phyloP scores from a whole-genome alignment of 2,797 vertebrate species.

The Sparidentex hasta region DNA sequence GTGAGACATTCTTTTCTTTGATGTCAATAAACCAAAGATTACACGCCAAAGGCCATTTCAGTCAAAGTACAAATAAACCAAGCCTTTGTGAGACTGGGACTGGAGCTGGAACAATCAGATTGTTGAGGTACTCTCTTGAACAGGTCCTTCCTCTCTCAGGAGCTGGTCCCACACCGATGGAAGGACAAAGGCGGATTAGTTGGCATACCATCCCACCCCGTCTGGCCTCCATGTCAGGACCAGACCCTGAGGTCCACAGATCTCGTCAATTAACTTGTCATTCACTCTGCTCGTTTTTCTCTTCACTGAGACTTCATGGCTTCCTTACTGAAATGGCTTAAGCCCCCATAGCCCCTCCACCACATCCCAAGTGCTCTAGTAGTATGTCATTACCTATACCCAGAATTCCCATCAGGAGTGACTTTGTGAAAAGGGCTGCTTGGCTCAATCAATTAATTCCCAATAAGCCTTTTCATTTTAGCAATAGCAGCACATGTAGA shows the following conservation, averaged over 20 bases:
- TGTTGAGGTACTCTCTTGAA: constrained; percentile 69
- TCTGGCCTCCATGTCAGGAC: constrained; percentile 82
- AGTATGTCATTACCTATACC: constrained; percentile 66
- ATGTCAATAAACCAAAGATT: constrained; percentile 45
- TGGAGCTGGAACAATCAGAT: constrained; percentile 74
- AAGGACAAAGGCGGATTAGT: constrained; percentile 84
- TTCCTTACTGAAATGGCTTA: constrained; percentile 78
- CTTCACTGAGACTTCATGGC: constrained; percentile 76
- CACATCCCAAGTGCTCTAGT: constrained; percentile 42
- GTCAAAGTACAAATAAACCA: constrained; percentile 55
- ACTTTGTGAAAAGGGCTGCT: constrained; percentile 32
- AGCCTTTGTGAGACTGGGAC: constrained; percentile 54
- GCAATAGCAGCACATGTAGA: too few species aligned
- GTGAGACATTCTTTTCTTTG: constrained; percentile 47
- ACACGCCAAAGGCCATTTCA: constrained; percentile 51
- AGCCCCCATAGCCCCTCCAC: constrained; percentile 40
- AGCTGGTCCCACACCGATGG: constrained; percentile 61
- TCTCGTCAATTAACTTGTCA: constrained; percentile 88
- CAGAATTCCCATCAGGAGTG: constrained; percentile 56
- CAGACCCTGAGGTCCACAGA: constrained; percentile 76
- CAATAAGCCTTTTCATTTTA: constrained; percentile 14
- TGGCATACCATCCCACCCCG: constrained; percentile 77
- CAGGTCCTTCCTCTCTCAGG: constrained; percentile 72
- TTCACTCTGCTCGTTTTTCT: constrained; percentile 77
- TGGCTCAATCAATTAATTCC: neutral